These are phyloP conservation scores for Penelope pileata DNA, from an alignment of 2,113 vertebrate species.

Conservation along the genomic window DNA sequence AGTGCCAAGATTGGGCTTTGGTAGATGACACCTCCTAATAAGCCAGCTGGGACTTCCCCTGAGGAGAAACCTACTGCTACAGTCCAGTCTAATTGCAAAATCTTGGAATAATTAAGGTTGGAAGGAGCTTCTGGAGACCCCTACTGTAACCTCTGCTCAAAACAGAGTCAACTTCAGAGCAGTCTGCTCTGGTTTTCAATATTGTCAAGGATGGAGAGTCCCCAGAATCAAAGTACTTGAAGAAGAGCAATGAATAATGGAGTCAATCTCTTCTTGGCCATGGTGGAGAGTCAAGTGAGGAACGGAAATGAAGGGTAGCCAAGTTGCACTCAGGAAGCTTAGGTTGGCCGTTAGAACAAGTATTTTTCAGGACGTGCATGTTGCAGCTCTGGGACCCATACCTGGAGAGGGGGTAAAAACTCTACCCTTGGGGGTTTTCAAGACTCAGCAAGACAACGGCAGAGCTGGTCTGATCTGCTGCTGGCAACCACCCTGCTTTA, in stretches of 20 bases:
- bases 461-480: neutral
- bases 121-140: constrained; percentile 16
- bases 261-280: neutral
- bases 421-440: neutral
- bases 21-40: neutral
- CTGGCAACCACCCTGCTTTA: neutral
- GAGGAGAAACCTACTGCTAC: neutral
- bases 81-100: constrained; percentile 19
- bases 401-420: neutral
- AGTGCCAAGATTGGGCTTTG: neutral
- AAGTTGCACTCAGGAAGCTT: neutral
- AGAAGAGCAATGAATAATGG: neutral
- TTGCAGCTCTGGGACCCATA: neutral
- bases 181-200: neutral
- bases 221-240: neutral
- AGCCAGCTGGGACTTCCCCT: neutral
- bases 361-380: neutral
- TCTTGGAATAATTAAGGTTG: neutral
- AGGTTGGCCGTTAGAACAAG: neutral
- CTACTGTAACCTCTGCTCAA: neutral
- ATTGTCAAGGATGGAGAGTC: neutral
- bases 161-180: neutral
- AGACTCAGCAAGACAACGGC: neutral
- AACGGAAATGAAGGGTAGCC: neutral
- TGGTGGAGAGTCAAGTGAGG: neutral